Percentiles rank a stretch among this genome's conserved stretches.
Evolutionary conservation across 2,113 vertebrate genomes (phyloP).

Genomic region (Agelaius phoeniceus): DNA sequence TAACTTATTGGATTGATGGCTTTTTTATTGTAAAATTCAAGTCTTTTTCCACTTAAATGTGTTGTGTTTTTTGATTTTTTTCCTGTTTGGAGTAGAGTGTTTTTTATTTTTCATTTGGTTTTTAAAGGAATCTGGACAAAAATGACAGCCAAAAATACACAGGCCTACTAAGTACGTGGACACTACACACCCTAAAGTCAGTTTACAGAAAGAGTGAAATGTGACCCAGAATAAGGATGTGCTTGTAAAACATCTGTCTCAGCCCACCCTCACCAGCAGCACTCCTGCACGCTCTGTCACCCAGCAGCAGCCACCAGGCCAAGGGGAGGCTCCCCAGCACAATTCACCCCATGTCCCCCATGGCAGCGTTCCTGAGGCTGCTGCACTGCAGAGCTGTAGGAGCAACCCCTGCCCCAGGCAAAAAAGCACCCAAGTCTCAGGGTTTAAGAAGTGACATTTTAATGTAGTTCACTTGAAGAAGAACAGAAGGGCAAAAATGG

Average conservation of each 20-base stretch:
- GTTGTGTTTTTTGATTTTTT: not conserved
- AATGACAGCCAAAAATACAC: not conserved
- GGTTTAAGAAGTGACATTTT: constrained; percentile 61
- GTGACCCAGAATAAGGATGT: not conserved
- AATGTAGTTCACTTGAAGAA: constrained; percentile 71
- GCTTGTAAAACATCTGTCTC: not conserved
- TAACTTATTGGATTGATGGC: too few relatives aligned
- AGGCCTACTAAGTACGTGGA: accelerated
- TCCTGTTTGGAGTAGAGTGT: not conserved
- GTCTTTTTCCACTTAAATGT: not conserved
- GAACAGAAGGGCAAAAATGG: constrained; percentile 61
- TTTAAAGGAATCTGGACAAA: not conserved
- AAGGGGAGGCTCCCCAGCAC: not conserved
- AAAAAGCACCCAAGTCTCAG: not conserved
- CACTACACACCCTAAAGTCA: not conserved
- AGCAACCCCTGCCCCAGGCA: accelerated
- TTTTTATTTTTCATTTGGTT: not conserved
- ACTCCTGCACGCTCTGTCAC: accelerated
- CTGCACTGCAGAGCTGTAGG: not conserved
- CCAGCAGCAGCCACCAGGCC: not conserved
- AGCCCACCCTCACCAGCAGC: accelerated
- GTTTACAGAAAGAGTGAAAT: not conserved
- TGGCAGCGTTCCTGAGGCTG: accelerated
- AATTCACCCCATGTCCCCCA: not conserved
- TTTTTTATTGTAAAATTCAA: not conserved